Evolutionary conservation across 2,113 vertebrate species (phyloP).

Genomic region (Alligator sinensis): DNA sequence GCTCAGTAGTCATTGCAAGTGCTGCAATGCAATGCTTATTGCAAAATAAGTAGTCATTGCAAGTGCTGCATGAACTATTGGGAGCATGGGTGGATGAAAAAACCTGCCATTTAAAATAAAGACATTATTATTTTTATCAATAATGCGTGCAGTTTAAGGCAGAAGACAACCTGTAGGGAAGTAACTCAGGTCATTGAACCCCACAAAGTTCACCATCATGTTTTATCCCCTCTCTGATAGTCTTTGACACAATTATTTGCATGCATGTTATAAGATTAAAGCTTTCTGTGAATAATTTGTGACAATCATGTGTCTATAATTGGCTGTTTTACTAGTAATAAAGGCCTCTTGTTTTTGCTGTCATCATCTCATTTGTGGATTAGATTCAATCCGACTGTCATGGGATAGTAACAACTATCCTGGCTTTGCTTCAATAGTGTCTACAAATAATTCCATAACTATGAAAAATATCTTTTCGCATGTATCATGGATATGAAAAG

Average conservation of each 20-base stretch:
- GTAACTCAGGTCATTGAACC: not conserved
- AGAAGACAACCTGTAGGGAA: not conserved
- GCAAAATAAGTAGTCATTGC: not conserved
- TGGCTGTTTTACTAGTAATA: constrained; percentile 15
- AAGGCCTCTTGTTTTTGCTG: constrained; percentile 23
- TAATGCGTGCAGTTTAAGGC: not conserved
- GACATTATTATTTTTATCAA: constrained; percentile 14
- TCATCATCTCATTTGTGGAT: constrained; percentile 25
- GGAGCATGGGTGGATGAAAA: not conserved
- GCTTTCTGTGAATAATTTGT: constrained; percentile 17
- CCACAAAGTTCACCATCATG: accelerated
- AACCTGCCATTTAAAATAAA: constrained; percentile 14
- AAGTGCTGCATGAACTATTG: not conserved
- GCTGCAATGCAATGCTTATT: not conserved
- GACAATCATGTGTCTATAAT: not conserved
- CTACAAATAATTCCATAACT: not conserved
- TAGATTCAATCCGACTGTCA: not conserved
- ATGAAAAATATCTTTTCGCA: constrained; percentile 15
- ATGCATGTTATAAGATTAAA: constrained; percentile 34
- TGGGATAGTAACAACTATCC: not conserved
- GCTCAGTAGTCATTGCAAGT: not conserved
- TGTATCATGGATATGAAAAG: constrained; percentile 17
- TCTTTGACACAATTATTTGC: constrained; percentile 5
- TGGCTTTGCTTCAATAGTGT: not conserved
- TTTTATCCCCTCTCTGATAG: not conserved